Conservation (phyloP, 1,140 invertebrate species). For the Xylocopa sonorina region DNA sequence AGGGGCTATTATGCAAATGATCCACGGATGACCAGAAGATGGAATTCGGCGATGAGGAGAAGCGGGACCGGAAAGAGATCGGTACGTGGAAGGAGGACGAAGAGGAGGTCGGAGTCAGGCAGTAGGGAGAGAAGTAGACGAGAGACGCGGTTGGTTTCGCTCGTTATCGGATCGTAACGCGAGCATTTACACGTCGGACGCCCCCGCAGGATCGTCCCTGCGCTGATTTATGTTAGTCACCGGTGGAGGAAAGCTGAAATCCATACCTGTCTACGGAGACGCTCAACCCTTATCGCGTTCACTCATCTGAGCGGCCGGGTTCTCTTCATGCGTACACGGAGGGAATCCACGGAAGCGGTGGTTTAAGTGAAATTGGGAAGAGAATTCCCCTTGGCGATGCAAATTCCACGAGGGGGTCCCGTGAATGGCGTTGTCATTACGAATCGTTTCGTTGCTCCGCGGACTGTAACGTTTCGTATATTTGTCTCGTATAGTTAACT, state of each 20-base stretch:
- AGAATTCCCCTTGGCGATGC: not conserved
- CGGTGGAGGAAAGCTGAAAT: slow-evolving; percentile 69
- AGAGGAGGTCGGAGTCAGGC: slow-evolving; percentile 5
- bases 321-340: slow-evolving; percentile 20
- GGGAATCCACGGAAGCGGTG: not conserved
- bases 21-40: slow-evolving; percentile 71
- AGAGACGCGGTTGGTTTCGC: slow-evolving; percentile 60
- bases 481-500: not conserved
- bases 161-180: slow-evolving; percentile 76
- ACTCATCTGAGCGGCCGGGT: slow-evolving; percentile 19
- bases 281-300: slow-evolving; percentile 40
- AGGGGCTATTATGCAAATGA: slow-evolving; percentile 76
- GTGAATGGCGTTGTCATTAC: not conserved
- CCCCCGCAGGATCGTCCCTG: slow-evolving; percentile 64
- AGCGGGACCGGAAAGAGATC: not conserved
- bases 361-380: slow-evolving; percentile 13
- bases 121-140: slow-evolving; percentile 30
- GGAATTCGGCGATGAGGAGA: slow-evolving; percentile 65
- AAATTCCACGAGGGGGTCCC: too few relatives aligned
- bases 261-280: slow-evolving; percentile 63
- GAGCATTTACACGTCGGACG: slow-evolving; percentile 75
- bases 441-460: not conserved
- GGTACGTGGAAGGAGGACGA: slow-evolving; percentile 33
- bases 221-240: slow-evolving; percentile 72
- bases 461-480: not conserved